Conservation (phyloP, 2,888 invertebrate species). For the Exocentrus adspersus region DNA sequence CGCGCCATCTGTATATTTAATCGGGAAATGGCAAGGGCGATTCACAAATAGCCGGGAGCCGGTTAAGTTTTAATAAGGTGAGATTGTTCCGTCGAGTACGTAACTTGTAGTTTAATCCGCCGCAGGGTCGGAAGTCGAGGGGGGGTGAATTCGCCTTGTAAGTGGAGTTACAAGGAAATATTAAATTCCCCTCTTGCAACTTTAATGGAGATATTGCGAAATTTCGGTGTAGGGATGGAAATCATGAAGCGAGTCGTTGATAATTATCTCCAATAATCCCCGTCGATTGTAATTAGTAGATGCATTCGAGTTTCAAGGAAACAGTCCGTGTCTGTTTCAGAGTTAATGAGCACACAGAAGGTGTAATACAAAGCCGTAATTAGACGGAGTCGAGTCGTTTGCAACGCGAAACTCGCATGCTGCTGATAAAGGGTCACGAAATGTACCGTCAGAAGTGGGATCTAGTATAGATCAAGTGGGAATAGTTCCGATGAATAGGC, state of each 20-base stretch:
- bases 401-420: not conserved
- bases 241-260: not conserved
- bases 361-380: not conserved
- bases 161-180: too few relatives aligned
- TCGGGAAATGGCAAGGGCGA: not conserved
- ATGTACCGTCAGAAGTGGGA: not conserved
- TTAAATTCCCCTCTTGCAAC: too few relatives aligned
- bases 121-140: too few relatives aligned
- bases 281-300: not conserved
- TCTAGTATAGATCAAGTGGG: too few relatives aligned
- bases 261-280: not conserved
- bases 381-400: not conserved
- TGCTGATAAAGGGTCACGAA: not conserved
- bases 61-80: not conserved
- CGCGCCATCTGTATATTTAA: conserved; percentile 4
- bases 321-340: not conserved
- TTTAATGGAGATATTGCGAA: too few relatives aligned
- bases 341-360: not conserved
- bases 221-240: not conserved
- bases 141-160: too few relatives aligned
- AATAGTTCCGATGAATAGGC: too few relatives aligned
- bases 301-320: not conserved
- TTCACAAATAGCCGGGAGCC: not conserved
- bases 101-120: too few relatives aligned
- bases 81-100: not conserved